phyloP scores from a whole-genome alignment of 2,888 invertebrate genomes.

The Sinotaia quadrata region DNA sequence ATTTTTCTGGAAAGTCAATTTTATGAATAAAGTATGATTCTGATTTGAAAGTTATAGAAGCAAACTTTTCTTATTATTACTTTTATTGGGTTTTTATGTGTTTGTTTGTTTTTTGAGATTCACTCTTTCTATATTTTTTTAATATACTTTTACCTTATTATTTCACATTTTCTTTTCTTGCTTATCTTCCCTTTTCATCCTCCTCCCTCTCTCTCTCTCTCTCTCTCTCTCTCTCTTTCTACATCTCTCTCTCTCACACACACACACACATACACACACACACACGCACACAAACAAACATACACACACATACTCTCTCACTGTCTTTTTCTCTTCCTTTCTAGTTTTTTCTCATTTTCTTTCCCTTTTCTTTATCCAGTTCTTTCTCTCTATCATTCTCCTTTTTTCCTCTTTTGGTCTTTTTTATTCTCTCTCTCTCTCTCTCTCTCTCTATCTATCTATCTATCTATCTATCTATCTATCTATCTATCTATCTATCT shows the following conservation, averaged over 20 bases:
- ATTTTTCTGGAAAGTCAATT: too few species aligned
- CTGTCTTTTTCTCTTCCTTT: not conserved
- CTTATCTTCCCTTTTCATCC: not conserved
- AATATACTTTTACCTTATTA: not conserved
- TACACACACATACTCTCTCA: conserved; percentile 5
- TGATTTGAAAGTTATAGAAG: too few species aligned
- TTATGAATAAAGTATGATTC: too few species aligned
- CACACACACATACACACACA: not conserved
- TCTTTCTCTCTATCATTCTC: not conserved
- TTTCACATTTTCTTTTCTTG: not conserved
- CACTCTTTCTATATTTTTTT: too few species aligned
- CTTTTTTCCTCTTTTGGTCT: not conserved
- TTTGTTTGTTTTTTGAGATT: too few species aligned
- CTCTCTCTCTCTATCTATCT: too few species aligned
- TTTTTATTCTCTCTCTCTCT: too few species aligned
- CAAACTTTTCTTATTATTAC: too few species aligned
- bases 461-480: conserved; percentile 3
- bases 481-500: conserved; percentile 2
- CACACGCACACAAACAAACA: not conserved
- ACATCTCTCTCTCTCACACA: not conserved
- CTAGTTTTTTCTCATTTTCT: not conserved
- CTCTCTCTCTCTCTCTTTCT: not conserved
- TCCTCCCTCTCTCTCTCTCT: not conserved
- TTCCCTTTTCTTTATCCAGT: not conserved
- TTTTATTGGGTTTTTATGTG: too few species aligned